Evolutionary conservation across 1,140 invertebrate species (phyloP).

Genomic region (Thaumatotibia leucotreta): DNA sequence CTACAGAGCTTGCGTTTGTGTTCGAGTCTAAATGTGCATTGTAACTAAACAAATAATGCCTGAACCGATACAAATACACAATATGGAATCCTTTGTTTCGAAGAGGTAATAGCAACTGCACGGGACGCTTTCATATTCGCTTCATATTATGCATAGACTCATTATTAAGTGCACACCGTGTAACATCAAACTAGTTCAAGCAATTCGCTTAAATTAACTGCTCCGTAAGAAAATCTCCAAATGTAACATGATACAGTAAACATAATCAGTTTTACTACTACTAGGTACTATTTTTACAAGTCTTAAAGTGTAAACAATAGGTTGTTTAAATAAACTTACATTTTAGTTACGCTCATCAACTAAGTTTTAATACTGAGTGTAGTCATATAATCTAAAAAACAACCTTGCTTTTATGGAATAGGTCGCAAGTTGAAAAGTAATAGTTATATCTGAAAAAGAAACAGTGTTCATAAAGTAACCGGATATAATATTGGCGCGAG

Average conservation of each 20-base stretch:
- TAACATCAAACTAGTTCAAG: neutral
- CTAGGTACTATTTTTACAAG: neutral
- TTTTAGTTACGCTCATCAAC: neutral
- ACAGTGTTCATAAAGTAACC: neutral
- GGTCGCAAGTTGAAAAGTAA: neutral
- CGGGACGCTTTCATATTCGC: neutral
- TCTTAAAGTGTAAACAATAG: neutral
- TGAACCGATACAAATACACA: neutral
- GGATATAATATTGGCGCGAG: slow-evolving; percentile 22
- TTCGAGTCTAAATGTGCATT: neutral
- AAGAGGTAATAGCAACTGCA: neutral
- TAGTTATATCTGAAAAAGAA: neutral
- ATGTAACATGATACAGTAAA: neutral
- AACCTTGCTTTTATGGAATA: neutral
- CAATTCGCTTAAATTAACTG: neutral
- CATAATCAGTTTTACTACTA: neutral
- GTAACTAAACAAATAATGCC: neutral
- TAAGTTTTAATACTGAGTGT: neutral
- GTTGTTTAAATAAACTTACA: neutral
- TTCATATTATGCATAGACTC: neutral
- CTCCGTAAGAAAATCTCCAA: neutral
- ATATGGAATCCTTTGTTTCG: neutral
- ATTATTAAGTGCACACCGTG: neutral
- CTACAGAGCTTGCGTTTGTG: neutral
- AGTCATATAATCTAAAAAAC: neutral